Evolutionary conservation across 2,888 invertebrate species (phyloP), one percentile per base, ranked within the genome.

Genomic region (Crepidodera aurea): DNA sequence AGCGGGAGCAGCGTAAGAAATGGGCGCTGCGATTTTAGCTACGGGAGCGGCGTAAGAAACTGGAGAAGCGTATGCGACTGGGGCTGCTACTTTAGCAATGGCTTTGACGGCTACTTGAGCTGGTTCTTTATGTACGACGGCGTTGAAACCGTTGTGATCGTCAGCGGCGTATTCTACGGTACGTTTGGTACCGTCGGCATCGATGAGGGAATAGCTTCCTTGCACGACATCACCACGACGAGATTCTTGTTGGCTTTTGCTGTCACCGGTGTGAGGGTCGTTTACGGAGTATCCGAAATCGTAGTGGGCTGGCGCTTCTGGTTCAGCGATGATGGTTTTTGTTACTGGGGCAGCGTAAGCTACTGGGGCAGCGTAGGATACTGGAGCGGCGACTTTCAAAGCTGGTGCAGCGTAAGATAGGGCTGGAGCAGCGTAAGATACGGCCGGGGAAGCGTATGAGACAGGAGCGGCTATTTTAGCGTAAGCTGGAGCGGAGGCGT

Each of bases 161-260:
- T 84, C 84, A 15, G 84, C 82, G 54, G 80, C 80, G 74, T 85
- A 85, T 29, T 83, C 82, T 13, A 85, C 85, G 40, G 81, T 78
- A 63, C 85, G 81, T 51, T 79, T 79, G 69, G 80, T 80, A 16
- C 84, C 84, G 75, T 84, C 84, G 16, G 84, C 73, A 66, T 84
- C 84, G 68, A 84, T 77, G 0, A 85, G 71, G 63, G 83, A 84
- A 77, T 84, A 83, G 79, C 84, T 84, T 1, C 84, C 84, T 57
- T 63, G 79, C 34, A 82, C 74, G 68, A 81, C 82, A 71, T 83
- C 83, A 2, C 84, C 84, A 40, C 81, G 80, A 62, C 87, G 86
- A 67, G 86, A 85, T 81, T 88, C 87, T 69, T 86, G 86, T 78
- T 87, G 87, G 13, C 78, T 80, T 78, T 85, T 84, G 78, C 83